phyloP scores from a whole-genome alignment of 2,888 invertebrate genomes.

The Eurytoma adleriae region DNA sequence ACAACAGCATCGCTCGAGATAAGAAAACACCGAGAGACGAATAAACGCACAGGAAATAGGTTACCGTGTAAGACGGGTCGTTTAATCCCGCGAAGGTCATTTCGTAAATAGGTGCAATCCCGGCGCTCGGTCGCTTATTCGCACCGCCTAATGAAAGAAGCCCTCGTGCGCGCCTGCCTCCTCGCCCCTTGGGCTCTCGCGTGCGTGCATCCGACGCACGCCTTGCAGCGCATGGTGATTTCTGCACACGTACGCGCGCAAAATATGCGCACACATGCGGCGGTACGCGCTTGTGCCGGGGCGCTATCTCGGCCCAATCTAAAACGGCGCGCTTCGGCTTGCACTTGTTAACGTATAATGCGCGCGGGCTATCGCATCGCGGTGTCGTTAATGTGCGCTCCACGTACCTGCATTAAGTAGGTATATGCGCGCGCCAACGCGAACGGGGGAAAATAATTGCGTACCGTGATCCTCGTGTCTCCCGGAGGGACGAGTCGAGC shows the following conservation, averaged over 20 bases:
- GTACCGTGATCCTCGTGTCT: constrained; percentile 16
- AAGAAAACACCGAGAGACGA: constrained; percentile 1
- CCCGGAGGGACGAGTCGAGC: background rate
- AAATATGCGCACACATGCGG: constrained; percentile 14
- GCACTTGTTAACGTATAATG: constrained; percentile 68
- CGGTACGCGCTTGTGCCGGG: background rate
- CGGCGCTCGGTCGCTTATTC: constrained; percentile 1
- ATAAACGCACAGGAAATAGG: constrained; percentile 48
- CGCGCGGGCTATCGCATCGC: constrained; percentile 60
- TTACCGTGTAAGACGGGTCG: constrained; percentile 41
- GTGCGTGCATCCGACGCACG: background rate
- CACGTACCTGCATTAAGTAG: constrained; percentile 57
- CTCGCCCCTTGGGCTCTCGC: background rate
- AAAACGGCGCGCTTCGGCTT: constrained; percentile 67
- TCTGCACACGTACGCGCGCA: background rate
- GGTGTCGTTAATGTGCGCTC: constrained; percentile 64
- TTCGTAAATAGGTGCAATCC: constrained; percentile 46
- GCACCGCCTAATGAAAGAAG: constrained; percentile 24
- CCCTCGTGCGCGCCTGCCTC: background rate
- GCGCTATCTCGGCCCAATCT: constrained; percentile 68
- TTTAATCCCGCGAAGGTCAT: constrained; percentile 35
- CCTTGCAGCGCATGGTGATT: constrained; percentile 18
- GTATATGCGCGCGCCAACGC: constrained; percentile 50
- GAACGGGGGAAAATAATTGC: constrained; percentile 55
- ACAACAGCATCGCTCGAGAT: background rate